Base-by-base conservation (phyloP, 2,797 vertebrate species). In the Pipistrellus nathusii region DNA sequence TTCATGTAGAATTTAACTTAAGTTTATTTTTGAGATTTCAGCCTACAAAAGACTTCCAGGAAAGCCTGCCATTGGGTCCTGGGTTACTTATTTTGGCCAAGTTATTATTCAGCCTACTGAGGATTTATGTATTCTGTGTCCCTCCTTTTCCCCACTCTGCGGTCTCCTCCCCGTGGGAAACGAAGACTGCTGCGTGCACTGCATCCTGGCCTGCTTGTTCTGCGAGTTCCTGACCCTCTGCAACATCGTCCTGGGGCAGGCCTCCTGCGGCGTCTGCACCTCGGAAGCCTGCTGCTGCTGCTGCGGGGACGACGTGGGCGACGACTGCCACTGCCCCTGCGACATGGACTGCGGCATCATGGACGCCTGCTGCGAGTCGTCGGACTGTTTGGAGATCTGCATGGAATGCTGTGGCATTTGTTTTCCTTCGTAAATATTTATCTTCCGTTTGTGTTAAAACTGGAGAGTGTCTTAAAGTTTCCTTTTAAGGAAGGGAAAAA, bases 381-480 rank as follows among this genome's bases (percentile, higher is more conserved):
- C 99, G 13, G 99, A 99, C 98, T 99, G 99, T 97, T 98, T 99
- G 98, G 99, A 99, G 98, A 99, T 99, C 98, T 99, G 99, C 97
- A 99, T 99, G 99, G 99, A 99, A 98, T 99, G 99, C 98, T 99
- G 99, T 84, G 99, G 99, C 83, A 99, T 99, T 98, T 99, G 99
- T 97, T 99, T 99, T 97, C 99, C 99, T 46, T 98, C 98, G 7
- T 99, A 97, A 96, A 66, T 94, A 96, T 96, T 95, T 97, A 97
- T 97, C 97, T 73, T 73, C 88, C 94, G 46, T 93, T 88, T 96
- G 68, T 64, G 72, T 94, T 91, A 95, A 96, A 98, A 97, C 97
- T 98, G 97, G 97, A 97, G 94, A 95, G 84, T 53, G 21, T 97
- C 95, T 92, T 78, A 83, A 78, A 93, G 21, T 12, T 69, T 38